These are phyloP conservation scores for Urechis unicinctus DNA, from an alignment of 2,888 invertebrate genomes.

Conservation along the genomic window DNA sequence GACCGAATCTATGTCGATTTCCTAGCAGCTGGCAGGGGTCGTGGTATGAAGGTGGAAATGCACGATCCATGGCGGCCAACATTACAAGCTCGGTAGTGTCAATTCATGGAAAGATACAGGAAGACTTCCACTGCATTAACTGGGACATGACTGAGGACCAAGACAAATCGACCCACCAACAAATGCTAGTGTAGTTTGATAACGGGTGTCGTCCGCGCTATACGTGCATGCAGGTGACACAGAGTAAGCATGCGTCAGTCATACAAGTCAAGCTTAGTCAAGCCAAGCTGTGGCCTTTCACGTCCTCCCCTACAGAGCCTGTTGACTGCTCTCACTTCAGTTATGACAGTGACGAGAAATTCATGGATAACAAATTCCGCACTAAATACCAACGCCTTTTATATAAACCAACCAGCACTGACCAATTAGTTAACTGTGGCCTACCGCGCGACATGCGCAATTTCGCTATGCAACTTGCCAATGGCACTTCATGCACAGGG, in stretches of 20 bases:
- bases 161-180: neutral
- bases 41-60: conserved; percentile 12
- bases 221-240: conserved; percentile 12
- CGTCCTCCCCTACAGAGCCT: conserved; percentile 1
- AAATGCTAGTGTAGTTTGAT: conserved; percentile 14
- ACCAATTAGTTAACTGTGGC: conserved; percentile 9
- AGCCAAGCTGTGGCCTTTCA: conserved; percentile 14
- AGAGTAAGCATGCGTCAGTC: conserved; percentile 4
- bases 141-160: conserved; percentile 5
- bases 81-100: conserved; percentile 7
- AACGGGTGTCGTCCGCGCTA: conserved; percentile 17
- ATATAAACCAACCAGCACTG: neutral
- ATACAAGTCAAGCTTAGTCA: conserved; percentile 15
- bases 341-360: conserved; percentile 6
- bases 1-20: conserved; percentile 17
- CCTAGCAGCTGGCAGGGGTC: conserved; percentile 9
- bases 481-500: conserved; percentile 4
- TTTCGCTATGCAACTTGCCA: conserved; percentile 10
- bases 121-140: conserved; percentile 15
- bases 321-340: conserved; percentile 12
- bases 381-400: conserved; percentile 7
- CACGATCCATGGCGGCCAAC: conserved; percentile 1
- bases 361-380: conserved; percentile 6
- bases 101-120: conserved; percentile 1
- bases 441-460: conserved; percentile 5